These are phyloP conservation scores for Mallotus villosus DNA, from an alignment of 2,797 vertebrate genomes.

Conservation along the genomic window DNA sequence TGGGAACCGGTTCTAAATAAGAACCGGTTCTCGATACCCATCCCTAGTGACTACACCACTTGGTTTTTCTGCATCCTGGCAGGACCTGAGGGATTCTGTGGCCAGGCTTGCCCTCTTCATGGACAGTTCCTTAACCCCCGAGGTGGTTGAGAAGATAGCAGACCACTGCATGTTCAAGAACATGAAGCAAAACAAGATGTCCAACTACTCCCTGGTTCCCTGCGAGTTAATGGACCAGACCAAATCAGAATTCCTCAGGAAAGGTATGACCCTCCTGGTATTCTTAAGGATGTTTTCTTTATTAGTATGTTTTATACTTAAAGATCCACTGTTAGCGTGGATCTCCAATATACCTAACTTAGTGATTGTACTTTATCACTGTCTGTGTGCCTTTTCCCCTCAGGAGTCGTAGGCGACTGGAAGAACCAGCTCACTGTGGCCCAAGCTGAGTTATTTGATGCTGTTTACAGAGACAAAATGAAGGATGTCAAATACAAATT, in stretches of 20 bases:
- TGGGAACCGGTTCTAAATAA: no score
- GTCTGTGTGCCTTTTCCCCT: conserved; percentile 35
- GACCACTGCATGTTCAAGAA: conserved; percentile 71
- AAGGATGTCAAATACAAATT: conserved; percentile 66
- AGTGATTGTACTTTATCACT: not conserved
- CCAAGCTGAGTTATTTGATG: conserved; percentile 63
- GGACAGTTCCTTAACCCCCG: conserved; percentile 59
- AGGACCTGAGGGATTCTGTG: conserved; percentile 70
- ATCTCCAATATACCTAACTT: no score
- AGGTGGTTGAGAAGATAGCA: conserved; percentile 60
- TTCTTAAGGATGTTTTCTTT: not conserved
- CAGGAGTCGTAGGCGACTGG: conserved; percentile 75
- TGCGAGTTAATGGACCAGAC: conserved; percentile 62
- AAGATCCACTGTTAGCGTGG: no score
- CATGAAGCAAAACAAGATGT: conserved; percentile 79
- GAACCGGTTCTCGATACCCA: no score
- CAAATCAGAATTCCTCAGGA: conserved; percentile 71
- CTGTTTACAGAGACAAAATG: conserved; percentile 67
- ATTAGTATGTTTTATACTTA: no score
- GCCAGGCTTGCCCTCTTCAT: conserved; percentile 62
- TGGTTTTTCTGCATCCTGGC: conserved; percentile 22
- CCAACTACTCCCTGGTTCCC: conserved; percentile 72
- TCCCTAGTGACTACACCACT: not conserved
- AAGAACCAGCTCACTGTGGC: conserved; percentile 64
- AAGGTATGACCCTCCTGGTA: conserved; percentile 59